Conservation (phyloP, 1,140 invertebrate genomes). For the Wiebesia pumilae region DNA sequence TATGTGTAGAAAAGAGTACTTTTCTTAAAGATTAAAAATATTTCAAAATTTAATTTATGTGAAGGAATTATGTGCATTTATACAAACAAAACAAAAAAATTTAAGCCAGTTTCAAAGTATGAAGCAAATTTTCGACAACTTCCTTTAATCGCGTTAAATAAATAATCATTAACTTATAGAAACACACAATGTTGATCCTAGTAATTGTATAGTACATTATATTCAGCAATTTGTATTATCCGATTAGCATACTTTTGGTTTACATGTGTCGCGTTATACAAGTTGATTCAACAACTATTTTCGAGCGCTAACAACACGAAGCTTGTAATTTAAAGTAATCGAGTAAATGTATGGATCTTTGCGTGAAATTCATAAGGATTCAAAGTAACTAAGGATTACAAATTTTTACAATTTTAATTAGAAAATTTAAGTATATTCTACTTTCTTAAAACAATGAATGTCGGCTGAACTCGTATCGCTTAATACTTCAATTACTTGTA, state of each 20-base stretch:
- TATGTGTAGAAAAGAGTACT: neutral
- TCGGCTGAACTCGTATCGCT: neutral
- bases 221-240: neutral
- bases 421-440: neutral
- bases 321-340: neutral
- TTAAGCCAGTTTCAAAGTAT: neutral
- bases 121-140: neutral
- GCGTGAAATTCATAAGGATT: neutral
- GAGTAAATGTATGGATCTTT: conserved; percentile 1
- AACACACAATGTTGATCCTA: neutral
- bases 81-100: neutral
- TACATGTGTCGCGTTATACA: conserved; percentile 6
- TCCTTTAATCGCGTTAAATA: neutral
- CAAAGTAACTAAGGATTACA: neutral
- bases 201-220: neutral
- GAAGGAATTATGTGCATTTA: neutral
- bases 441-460: neutral
- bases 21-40: neutral
- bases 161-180: neutral
- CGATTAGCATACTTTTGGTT: conserved; percentile 3
- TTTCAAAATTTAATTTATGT: neutral
- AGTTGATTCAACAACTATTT: conserved; percentile 15
- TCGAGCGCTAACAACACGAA: neutral
- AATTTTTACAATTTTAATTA: neutral
- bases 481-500: neutral